Conservation (phyloP, 1,140 invertebrate genomes). For the Ephestia elutella region DNA sequence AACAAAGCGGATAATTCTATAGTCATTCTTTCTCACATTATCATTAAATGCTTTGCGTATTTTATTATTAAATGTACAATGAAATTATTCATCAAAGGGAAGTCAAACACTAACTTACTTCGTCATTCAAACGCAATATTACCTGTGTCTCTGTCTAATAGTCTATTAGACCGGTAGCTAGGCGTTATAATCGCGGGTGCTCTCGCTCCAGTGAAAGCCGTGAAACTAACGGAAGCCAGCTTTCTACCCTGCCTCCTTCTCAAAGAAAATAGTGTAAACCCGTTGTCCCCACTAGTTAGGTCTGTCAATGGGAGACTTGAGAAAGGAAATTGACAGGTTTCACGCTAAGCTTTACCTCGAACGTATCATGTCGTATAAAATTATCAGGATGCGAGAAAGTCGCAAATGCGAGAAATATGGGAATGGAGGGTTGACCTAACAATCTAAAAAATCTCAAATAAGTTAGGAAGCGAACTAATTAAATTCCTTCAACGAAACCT, state of each 20-base stretch:
- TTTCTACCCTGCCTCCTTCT: slow-evolving; percentile 63
- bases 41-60: neutral
- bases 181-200: slow-evolving; percentile 32
- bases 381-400: too few species aligned
- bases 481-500: too few species aligned
- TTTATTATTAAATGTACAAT: neutral
- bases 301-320: neutral
- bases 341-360: too few species aligned
- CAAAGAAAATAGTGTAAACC: slow-evolving; percentile 18
- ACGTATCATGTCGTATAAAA: too few species aligned
- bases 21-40: neutral
- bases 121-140: neutral
- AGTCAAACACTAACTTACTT: neutral
- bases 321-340: too few species aligned
- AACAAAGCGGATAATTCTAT: slow-evolving; percentile 8
- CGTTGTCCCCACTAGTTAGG: slow-evolving; percentile 1
- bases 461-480: too few species aligned
- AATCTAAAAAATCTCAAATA: too few species aligned
- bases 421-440: too few species aligned
- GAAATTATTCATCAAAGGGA: neutral
- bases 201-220: slow-evolving; percentile 57
- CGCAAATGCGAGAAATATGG: too few species aligned
- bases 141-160: neutral
- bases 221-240: slow-evolving; percentile 59
- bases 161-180: neutral